A percentile compares a stretch with the other conserved stretches of the same genome.
These are phyloP conservation scores for Balearica regulorum DNA, from an alignment of 2,797 vertebrate species.

Conservation along the genomic window DNA sequence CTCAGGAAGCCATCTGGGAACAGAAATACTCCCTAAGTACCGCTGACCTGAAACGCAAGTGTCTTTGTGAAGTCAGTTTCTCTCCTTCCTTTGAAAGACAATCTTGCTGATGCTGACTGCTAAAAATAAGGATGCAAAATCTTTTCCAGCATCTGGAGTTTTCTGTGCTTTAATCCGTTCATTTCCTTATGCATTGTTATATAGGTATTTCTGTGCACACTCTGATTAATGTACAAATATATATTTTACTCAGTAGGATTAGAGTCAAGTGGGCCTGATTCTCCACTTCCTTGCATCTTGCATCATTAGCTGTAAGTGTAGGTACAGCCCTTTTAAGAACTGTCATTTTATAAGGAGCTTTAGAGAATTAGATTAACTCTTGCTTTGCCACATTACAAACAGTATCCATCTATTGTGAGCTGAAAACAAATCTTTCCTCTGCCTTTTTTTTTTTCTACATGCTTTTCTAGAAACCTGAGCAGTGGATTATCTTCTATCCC, in stretches of 20 bases:
- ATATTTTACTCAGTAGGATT: conserved; percentile 54
- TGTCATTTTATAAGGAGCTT: conserved; percentile 21
- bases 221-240: conserved; percentile 60
- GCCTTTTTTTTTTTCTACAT: background rate
- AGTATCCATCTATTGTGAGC: background rate
- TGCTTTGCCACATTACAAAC: background rate
- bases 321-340: conserved; percentile 19
- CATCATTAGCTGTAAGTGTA: background rate
- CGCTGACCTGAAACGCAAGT: conserved; percentile 54
- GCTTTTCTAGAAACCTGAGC: background rate
- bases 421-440: background rate
- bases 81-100: conserved; percentile 59
- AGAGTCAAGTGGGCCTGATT: conserved; percentile 51
- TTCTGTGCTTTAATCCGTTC: conserved; percentile 48
- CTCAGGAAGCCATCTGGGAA: conserved; percentile 60
- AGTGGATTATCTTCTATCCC: background rate
- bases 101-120: conserved; percentile 60
- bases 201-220: conserved; percentile 58
- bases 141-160: conserved; percentile 62
- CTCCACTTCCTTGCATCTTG: conserved; percentile 36
- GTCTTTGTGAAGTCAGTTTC: conserved; percentile 57
- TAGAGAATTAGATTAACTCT: conserved; percentile 46
- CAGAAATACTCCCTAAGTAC: conserved; percentile 55
- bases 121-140: conserved; percentile 50
- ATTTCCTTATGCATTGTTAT: conserved; percentile 58